Conservation (phyloP, 2,113 vertebrate genomes). For the Tricholaema leucomelas region DNA sequence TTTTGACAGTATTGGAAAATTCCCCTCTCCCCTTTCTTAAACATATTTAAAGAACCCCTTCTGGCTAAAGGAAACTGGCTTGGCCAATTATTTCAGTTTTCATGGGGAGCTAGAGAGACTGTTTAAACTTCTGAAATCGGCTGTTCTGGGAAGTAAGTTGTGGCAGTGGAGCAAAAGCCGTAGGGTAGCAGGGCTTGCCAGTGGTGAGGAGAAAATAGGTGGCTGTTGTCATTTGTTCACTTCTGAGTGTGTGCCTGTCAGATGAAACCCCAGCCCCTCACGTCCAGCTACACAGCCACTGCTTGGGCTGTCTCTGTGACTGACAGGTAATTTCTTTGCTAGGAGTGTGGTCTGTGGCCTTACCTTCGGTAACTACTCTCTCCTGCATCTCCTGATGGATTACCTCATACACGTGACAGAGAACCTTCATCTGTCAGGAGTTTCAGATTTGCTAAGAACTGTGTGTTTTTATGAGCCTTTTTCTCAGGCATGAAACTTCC, state of each 20-base stretch:
- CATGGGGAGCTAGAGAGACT: background rate
- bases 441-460: background rate
- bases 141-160: background rate
- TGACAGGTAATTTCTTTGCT: background rate
- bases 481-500: background rate
- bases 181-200: background rate
- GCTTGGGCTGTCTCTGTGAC: accelerated
- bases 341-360: background rate
- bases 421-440: background rate
- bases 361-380: background rate
- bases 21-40: background rate
- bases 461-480: background rate
- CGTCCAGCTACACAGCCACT: accelerated
- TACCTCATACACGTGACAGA: accelerated
- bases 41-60: background rate
- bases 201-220: background rate
- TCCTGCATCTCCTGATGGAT: background rate
- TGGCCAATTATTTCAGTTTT: background rate
- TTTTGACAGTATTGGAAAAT: background rate
- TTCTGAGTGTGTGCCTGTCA: background rate
- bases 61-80: background rate
- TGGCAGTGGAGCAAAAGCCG: background rate
- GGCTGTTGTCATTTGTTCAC: background rate
- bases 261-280: background rate
- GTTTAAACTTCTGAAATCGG: background rate